Percentiles rank a stretch among this genome's conserved stretches.
Conservation (phyloP, 2,113 vertebrate species). For the Chlorodrepanis virens region DNA sequence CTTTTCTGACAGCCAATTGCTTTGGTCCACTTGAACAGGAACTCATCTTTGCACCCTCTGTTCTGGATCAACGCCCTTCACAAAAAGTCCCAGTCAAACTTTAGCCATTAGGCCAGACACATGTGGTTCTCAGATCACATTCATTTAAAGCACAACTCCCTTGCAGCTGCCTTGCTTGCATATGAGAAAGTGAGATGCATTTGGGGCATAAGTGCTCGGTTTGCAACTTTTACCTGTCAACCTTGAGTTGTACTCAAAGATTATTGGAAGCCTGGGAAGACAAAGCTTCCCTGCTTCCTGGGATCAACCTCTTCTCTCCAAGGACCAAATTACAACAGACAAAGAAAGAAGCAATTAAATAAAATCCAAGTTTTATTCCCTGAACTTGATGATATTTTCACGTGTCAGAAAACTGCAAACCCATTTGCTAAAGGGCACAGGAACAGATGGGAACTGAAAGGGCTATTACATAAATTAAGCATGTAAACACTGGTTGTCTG, state of each 20-base stretch:
- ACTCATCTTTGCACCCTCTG: background rate
- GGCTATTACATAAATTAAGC: background rate
- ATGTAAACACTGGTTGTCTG: background rate
- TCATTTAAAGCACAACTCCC: background rate
- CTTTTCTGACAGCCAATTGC: background rate
- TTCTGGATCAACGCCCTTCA: background rate
- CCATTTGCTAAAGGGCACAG: background rate
- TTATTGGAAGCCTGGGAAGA: background rate
- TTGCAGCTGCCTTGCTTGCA: background rate
- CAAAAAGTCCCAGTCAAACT: background rate
- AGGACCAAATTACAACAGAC: background rate
- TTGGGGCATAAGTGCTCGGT: background rate
- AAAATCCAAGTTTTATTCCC: background rate
- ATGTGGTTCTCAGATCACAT: fast-evolving
- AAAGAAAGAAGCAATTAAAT: background rate
- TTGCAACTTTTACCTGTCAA: background rate
- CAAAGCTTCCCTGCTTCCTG: background rate
- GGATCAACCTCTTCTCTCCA: background rate
- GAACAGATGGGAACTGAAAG: background rate
- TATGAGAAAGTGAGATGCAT: background rate
- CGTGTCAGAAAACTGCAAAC: background rate
- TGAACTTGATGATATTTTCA: background rate
- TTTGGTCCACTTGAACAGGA: background rate
- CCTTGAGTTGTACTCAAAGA: background rate
- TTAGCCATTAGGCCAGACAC: background rate